Conservation (phyloP, 2,888 invertebrate species). For the Colletes collaris region DNA sequence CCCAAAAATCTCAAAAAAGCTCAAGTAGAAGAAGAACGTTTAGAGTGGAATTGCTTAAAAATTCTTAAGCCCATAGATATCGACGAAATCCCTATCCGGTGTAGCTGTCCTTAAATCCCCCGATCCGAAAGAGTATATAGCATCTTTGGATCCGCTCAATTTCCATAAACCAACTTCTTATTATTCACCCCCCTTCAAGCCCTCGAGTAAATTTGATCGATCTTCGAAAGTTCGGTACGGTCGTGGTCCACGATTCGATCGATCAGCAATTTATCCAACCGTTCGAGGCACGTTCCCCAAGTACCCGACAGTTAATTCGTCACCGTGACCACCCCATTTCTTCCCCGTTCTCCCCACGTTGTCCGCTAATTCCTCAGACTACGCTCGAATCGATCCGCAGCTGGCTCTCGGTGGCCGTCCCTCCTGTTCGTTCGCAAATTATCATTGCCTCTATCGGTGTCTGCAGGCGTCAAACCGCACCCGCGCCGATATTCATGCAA, state of each 20-base stretch:
- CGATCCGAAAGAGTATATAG: not conserved
- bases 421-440: conserved; percentile 28
- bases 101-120: too few species aligned
- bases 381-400: conserved; percentile 32
- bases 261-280: conserved; percentile 12
- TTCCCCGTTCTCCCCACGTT: not conserved
- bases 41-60: too few species aligned
- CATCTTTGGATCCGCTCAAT: not conserved
- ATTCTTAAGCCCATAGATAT: too few species aligned
- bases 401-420: not conserved
- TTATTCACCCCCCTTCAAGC: not conserved
- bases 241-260: conserved; percentile 4
- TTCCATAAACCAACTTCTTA: conserved; percentile 1
- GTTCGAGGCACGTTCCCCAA: not conserved
- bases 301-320: conserved; percentile 3
- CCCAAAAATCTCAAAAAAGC: too few species aligned
- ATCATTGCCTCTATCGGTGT: conserved; percentile 45
- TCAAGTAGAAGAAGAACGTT: too few species aligned
- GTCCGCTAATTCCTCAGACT: conserved; percentile 24
- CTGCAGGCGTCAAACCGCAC: conserved; percentile 42
- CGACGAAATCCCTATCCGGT: too few species aligned
- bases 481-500: conserved; percentile 47
- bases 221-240: not conserved
- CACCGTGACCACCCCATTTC: conserved; percentile 15
- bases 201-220: too few species aligned